A percentile compares a stretch with the other conserved stretches of the same genome.
Evolutionary conservation across 2,888 invertebrate species (phyloP).

Genomic region (Dione juno): DNA sequence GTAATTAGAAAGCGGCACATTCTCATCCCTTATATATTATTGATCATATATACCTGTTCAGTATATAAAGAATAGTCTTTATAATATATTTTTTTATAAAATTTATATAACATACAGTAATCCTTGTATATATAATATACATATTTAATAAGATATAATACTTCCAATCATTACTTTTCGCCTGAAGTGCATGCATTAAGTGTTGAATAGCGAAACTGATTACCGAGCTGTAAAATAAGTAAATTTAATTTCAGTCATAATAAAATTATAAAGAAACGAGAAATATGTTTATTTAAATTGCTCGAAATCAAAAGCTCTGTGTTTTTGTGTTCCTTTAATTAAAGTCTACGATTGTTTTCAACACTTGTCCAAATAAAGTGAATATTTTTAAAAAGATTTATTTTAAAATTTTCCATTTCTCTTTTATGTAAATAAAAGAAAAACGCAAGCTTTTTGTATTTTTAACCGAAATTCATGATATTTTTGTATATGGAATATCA

Average conservation of each 20-base stretch:
- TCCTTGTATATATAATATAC: no score
- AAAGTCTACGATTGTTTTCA: not conserved
- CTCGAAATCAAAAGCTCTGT: conserved; percentile 6
- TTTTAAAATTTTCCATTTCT: not conserved
- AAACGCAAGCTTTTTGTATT: not conserved
- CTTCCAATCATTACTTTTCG: no score
- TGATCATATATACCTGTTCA: no score
- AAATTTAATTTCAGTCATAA: not conserved
- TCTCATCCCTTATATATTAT: no score
- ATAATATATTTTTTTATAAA: no score
- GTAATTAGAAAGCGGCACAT: no score
- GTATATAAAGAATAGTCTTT: no score
- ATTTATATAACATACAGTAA: no score
- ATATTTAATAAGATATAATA: no score
- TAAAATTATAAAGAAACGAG: conserved; percentile 9
- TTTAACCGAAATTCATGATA: no score
- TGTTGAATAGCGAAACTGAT: not conserved
- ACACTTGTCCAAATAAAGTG: not conserved
- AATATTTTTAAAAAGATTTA: not conserved
- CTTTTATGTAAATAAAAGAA: not conserved
- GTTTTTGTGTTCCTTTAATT: conserved; percentile 14
- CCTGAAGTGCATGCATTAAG: no score
- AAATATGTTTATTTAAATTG: conserved; percentile 6
- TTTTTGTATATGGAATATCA: no score
- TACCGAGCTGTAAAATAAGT: not conserved